Conservation (phyloP, 2,888 invertebrate genomes). For the Lepidonotus clava region DNA sequence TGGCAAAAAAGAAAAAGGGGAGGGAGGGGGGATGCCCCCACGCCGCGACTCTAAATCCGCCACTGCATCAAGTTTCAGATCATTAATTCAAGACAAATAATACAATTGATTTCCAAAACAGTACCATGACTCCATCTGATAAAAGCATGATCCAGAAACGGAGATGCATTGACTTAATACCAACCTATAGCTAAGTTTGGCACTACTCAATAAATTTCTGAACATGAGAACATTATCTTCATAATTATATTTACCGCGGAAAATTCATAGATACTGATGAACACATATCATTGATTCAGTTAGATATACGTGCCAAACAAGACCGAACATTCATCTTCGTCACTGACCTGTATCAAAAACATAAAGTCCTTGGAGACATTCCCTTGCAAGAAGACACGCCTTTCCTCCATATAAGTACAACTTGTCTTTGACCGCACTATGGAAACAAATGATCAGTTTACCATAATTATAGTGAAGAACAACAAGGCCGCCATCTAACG, state of each 20-base stretch:
- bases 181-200: not conserved
- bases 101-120: too few relatives aligned
- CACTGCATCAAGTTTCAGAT: too few relatives aligned
- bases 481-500: too few relatives aligned
- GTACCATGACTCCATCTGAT: too few relatives aligned
- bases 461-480: too few relatives aligned
- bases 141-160: too few relatives aligned
- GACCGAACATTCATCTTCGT: not conserved
- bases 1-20: not conserved
- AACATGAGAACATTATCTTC: not conserved
- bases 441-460: not conserved
- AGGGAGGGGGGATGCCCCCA: too few relatives aligned
- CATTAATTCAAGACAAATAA: too few relatives aligned
- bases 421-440: not conserved
- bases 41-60: too few relatives aligned
- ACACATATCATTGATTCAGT: not conserved
- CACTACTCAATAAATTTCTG: not conserved
- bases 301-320: not conserved
- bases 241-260: not conserved
- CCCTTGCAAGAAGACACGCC: not conserved
- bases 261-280: not conserved
- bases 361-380: conserved; percentile 9
- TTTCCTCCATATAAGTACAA: conserved; percentile 19
- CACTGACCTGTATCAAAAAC: conserved; percentile 1
- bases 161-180: not conserved